Conservation (phyloP, 2,888 invertebrate species). For the Smittia aterrima region DNA sequence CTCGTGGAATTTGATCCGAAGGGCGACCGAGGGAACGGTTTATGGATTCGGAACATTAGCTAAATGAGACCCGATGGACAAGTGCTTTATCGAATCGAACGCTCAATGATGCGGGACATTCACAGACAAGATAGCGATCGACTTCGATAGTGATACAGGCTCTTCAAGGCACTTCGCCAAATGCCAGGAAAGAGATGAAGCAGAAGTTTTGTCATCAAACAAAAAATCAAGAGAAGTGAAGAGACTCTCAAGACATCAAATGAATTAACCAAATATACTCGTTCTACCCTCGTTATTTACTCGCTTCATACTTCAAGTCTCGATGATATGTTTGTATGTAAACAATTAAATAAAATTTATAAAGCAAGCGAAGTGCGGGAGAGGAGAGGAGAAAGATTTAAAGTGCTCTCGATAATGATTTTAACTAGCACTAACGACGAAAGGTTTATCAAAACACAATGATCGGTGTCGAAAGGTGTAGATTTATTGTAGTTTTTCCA, state of each 20-base stretch:
- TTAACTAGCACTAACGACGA: conserved; percentile 10
- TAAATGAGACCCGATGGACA: conserved; percentile 39
- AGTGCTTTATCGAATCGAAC: conserved; percentile 15
- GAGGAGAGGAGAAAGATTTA: neutral
- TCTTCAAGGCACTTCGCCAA: too few relatives aligned
- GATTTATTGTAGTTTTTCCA: conserved; percentile 34
- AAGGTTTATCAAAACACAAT: conserved; percentile 7
- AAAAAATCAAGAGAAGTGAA: neutral
- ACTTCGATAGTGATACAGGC: conserved; percentile 17
- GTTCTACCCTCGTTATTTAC: conserved; percentile 19
- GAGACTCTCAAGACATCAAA: neutral
- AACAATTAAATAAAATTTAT: conserved; percentile 27
- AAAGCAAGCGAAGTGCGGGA: too few relatives aligned
- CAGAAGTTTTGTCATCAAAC: neutral
- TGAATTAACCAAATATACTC: conserved; percentile 26
- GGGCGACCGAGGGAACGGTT: neutral
- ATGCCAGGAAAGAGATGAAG: neutral
- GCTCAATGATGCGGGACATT: conserved; percentile 36
- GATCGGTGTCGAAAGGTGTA: conserved; percentile 24
- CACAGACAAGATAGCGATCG: neutral
- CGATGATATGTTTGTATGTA: conserved; percentile 28
- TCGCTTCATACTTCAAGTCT: neutral
- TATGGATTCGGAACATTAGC: conserved; percentile 15
- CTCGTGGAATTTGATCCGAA: neutral
- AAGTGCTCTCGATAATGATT: neutral